Base-by-base conservation (phyloP, 2,888 invertebrate species). In the Platerodrilus igneus region DNA sequence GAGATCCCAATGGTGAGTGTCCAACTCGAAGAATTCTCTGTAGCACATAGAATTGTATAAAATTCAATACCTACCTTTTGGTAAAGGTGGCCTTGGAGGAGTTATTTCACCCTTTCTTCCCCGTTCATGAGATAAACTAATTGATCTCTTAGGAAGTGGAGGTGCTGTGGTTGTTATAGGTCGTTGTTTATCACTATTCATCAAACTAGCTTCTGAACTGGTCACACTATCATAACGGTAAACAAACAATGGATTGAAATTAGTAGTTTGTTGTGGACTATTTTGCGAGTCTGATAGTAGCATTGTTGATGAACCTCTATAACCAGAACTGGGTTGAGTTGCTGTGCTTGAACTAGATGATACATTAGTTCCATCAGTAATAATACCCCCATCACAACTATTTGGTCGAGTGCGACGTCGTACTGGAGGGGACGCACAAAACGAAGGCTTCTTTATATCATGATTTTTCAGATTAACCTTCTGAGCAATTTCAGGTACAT, bases 291-390 rank as follows among this genome's bases (percentile, higher is more conserved):
- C 86, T 53, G 86, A 86, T 4, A 84, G 79, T 5, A 86, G 68
- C 67, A 88, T 80, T 2, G 88, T 88, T 0, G 89, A 89, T 0
- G 89, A 89, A 20, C 90, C 89, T 47, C 90, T 75, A 59, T 87
- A 90, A 2, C 90, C 90, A 8, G 88, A 88, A 29, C 88, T 88
- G 4, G 86, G 88, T 59, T 86, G 87, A 22, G 87, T 87, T 13
- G 78, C 76, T 41, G 84, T 79, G 54, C 81, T 79, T 45, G 84
- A 81, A 64, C 80, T 77, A 8, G 81, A 77, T 2, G 82, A 82
- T 15, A 77, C 72, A 15, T 74, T 73, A 18, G 74, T 75, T 4
- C 63, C 63, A 8, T 51, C 45, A 15, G 55, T 53, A 4, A 46
- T 34, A 41, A 52, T 53, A 39, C 71, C 72, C 36, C 76, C 75